Base-by-base conservation (phyloP, 2,797 vertebrate species). In the Phalanger gymnotis region DNA sequence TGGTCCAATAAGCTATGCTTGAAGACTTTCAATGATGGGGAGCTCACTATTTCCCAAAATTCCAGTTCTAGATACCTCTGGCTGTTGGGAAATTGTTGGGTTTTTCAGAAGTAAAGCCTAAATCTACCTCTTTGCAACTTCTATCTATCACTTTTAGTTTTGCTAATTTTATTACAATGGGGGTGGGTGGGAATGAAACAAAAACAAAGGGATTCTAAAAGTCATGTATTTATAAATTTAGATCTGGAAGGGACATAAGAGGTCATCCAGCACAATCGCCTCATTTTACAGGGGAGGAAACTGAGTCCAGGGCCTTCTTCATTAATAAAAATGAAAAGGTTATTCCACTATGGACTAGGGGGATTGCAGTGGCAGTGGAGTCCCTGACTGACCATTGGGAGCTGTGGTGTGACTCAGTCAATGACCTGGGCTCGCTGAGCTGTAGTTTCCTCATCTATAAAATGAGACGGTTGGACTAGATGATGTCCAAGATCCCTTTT, bases 371-470 rank as follows among this genome's bases (percentile, higher is more conserved):
- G 16, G 40, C 22, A 47, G 6, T 13, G 2, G 40, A 81, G 7
- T 47, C 73, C 22, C 19, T 90, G 54, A 81, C 28, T 57, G 5
- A 73, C n/a, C 54, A 40, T 91, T 93, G 11, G 40, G 91, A 90
- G 34, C 87, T 30, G 19, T 0, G 0, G 19, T 0, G 0, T 4
- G 12, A 4, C 25, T n/a, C 81, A 51, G 30, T n/a, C 96, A 91
- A 16, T 58, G 91, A 40, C 28, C 53, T 34, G 53, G 22, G 9
- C 47, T 92, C 87, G 54, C 40, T 53, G 3, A 89, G 28, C 53
- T 40, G 66, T 40, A 1, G 28, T 94, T 90, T 93, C 87, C n/a
- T 56, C 53, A 51, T 91, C 4, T 40, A 66, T 56, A 91, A 93
- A 91, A 53, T 54, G 22, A 91, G 53, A 27, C 61, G n/a, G 12